Percentiles rank a stretch among this genome's conserved stretches.
These are phyloP conservation scores for Gopherus flavomarginatus DNA, from an alignment of 2,113 vertebrate genomes.

Conservation along the genomic window DNA sequence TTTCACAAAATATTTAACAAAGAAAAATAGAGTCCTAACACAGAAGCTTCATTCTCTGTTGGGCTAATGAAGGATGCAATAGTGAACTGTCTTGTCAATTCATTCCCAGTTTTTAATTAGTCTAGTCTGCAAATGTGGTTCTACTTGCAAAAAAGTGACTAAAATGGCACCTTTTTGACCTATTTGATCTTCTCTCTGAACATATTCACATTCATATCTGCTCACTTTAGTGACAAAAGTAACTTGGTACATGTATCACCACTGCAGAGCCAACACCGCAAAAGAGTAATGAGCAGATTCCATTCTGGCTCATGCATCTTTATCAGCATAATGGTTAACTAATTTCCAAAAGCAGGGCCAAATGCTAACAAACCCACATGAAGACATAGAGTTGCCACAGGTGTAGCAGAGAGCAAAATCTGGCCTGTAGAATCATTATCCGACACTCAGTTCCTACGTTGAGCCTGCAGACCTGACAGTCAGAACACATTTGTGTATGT, in stretches of 20 bases:
- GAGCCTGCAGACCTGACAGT: constrained; percentile 40
- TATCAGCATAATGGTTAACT: background rate
- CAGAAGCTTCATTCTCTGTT: background rate
- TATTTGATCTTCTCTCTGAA: background rate
- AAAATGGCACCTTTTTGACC: background rate
- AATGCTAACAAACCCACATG: constrained; percentile 8
- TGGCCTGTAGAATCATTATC: background rate
- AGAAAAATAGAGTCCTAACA: background rate
- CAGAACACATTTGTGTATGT: background rate
- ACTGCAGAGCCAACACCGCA: background rate
- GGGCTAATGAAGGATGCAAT: background rate
- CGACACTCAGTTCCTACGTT: background rate
- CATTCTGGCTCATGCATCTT: constrained; percentile 1
- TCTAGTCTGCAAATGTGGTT: background rate
- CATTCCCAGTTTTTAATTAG: background rate
- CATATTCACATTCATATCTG: background rate
- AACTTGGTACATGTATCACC: background rate
- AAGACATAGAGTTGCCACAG: constrained; percentile 36
- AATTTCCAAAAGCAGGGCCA: background rate
- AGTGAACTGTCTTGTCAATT: background rate
- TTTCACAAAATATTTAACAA: background rate
- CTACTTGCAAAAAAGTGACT: background rate
- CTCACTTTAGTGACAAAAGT: background rate
- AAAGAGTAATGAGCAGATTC: background rate
- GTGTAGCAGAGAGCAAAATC: background rate